These are phyloP conservation scores for Cheilinus undulatus DNA, from an alignment of 2,113 vertebrate genomes.

Conservation along the genomic window DNA sequence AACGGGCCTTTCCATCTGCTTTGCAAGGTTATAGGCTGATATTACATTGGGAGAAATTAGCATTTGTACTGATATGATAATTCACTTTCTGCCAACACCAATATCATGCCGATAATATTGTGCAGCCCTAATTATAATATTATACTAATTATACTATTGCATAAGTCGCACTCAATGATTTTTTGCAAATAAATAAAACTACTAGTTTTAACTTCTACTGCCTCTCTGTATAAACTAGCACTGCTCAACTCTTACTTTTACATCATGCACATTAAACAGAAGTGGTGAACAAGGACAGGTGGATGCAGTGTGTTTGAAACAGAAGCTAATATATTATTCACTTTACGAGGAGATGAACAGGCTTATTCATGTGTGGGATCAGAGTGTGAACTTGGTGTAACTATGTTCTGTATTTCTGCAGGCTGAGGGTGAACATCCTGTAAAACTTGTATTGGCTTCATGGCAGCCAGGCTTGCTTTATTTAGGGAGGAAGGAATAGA, in stretches of 20 bases:
- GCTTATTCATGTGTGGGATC: conserved; percentile 37
- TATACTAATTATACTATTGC: too few species aligned
- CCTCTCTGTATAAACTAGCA: too few species aligned
- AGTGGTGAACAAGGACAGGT: not conserved
- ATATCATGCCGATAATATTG: too few species aligned
- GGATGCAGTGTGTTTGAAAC: conserved; percentile 33
- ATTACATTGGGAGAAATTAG: too few species aligned
- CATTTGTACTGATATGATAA: too few species aligned
- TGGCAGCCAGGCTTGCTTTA: conserved; percentile 63
- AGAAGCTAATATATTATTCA: conserved; percentile 34
- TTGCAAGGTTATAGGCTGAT: too few species aligned
- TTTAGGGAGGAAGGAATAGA: conserved; percentile 63
- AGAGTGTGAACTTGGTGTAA: conserved; percentile 69
- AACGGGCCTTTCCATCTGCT: too few species aligned
- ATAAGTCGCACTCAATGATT: too few species aligned
- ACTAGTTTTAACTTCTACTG: too few species aligned
- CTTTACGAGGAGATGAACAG: conserved; percentile 50
- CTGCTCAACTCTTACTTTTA: not conserved
- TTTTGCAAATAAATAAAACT: too few species aligned
- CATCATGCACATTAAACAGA: conserved; percentile 20
- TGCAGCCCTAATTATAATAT: too few species aligned
- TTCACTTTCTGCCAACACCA: too few species aligned
- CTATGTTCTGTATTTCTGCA: conserved; percentile 69
- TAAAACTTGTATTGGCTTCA: conserved; percentile 52
- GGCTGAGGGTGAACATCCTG: conserved; percentile 43